Evolutionary conservation across 2,113 vertebrate species (phyloP).

Genomic region (Spilogale gracilis): DNA sequence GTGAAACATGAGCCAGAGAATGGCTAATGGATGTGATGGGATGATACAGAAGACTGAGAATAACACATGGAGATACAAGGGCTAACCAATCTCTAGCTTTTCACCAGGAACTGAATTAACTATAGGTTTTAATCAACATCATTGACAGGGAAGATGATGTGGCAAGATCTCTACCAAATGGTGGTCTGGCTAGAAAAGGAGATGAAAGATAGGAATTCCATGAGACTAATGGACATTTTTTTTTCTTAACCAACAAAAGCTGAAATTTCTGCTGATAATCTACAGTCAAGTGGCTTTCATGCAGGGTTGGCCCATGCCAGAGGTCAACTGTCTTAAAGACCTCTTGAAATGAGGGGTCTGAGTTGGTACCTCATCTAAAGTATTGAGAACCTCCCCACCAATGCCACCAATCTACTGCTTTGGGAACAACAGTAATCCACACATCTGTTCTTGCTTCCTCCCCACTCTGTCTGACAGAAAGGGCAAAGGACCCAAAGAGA

Average conservation of each 20-base stretch:
- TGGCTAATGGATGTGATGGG: too few species aligned
- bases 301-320: background rate
- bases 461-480: background rate
- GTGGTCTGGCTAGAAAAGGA: background rate
- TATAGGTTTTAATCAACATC: background rate
- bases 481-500: background rate
- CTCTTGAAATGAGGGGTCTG: background rate
- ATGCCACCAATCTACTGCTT: background rate
- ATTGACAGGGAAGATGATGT: background rate
- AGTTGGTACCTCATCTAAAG: background rate
- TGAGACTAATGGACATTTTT: background rate
- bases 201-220: background rate
- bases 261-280: background rate
- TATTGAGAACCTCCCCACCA: background rate
- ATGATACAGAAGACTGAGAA: rapidly evolving
- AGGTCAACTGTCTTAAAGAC: background rate
- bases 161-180: background rate
- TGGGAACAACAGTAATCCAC: background rate
- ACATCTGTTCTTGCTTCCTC: background rate
- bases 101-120: background rate
- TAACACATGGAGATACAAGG: rapidly evolving
- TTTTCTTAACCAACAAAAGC: background rate
- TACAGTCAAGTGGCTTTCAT: background rate
- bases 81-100: background rate
- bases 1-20: background rate